Evolutionary conservation across 2,113 vertebrate genomes (phyloP).

Genomic region (Pseudonaja textilis): DNA sequence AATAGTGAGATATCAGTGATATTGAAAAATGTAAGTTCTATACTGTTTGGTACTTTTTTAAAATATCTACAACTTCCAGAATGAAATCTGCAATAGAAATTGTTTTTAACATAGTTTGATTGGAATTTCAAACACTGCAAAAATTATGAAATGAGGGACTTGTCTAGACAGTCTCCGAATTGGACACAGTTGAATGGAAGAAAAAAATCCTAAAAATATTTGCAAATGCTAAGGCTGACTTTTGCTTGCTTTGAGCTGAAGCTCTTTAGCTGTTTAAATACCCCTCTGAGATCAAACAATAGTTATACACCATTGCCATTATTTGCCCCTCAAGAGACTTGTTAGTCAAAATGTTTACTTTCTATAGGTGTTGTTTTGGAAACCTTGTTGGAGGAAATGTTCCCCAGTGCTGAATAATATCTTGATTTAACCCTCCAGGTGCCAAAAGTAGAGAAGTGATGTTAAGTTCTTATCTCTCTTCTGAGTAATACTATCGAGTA

Average conservation of each 20-base stretch:
- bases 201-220: neutral
- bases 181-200: neutral
- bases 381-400: neutral
- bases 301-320: neutral
- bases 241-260: neutral
- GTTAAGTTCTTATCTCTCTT: neutral
- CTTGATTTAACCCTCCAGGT: neutral
- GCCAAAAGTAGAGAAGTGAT: neutral
- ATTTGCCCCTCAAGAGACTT: conserved; percentile 14
- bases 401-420: neutral
- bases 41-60: neutral
- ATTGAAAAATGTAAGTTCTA: neutral
- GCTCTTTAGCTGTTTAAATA: neutral
- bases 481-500: neutral
- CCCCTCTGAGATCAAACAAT: conserved; percentile 6
- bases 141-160: neutral
- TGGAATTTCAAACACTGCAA: neutral
- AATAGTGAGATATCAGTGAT: neutral
- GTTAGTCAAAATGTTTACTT: neutral
- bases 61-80: neutral
- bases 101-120: neutral
- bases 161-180: neutral
- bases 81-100: neutral
- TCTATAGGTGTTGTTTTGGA: conserved; percentile 28
- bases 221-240: neutral